These are phyloP conservation scores for Cebus imitator DNA, from an alignment of 2,113 vertebrate species.

Conservation along the genomic window DNA sequence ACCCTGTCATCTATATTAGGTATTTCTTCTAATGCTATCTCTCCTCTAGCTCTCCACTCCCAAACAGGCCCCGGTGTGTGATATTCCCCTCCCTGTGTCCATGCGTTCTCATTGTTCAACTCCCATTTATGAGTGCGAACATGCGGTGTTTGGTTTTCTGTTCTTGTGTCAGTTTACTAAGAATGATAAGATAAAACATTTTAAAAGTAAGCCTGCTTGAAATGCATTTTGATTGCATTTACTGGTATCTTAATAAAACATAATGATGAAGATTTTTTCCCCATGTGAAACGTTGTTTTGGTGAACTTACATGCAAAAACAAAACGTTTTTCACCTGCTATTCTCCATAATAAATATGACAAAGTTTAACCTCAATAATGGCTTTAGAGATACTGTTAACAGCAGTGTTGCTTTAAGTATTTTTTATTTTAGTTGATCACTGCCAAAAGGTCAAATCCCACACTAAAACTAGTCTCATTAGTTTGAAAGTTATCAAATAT, in stretches of 20 bases:
- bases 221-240: slow-evolving; percentile 22
- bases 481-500: slow-evolving; percentile 25
- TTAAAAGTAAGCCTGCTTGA: not conserved
- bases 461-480: slow-evolving; percentile 15
- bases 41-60: too few species aligned
- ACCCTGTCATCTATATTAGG: too few species aligned
- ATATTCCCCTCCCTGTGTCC: too few species aligned
- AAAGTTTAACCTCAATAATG: not conserved
- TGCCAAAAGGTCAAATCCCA: not conserved
- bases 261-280: not conserved
- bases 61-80: too few species aligned
- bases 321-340: not conserved
- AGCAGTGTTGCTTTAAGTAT: not conserved
- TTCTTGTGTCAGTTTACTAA: too few species aligned
- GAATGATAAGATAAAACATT: not conserved
- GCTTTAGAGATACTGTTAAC: not conserved
- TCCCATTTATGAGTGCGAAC: too few species aligned
- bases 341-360: not conserved
- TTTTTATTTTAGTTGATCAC: not conserved
- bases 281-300: not conserved
- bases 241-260: not conserved
- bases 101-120: too few species aligned
- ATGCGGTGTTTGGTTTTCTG: too few species aligned
- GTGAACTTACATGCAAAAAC: not conserved
- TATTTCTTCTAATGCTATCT: too few species aligned